Percentiles rank a stretch among this genome's conserved stretches.
These are phyloP conservation scores for Dipodomys merriami DNA, from an alignment of 2,113 vertebrate species.

Conservation along the genomic window DNA sequence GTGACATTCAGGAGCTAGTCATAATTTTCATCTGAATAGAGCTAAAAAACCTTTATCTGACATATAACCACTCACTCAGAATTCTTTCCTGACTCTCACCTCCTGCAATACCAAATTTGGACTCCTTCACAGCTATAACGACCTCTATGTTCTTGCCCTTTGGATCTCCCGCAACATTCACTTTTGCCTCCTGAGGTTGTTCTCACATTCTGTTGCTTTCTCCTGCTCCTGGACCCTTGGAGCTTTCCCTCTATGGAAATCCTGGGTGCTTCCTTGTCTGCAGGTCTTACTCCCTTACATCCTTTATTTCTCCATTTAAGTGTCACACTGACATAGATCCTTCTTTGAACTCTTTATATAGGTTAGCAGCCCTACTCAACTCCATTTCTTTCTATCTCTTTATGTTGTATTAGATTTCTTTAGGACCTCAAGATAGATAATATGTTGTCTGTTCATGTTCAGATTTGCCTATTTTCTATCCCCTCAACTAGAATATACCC, in stretches of 20 bases:
- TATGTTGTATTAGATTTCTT: slow-evolving; percentile 1
- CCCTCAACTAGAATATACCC: background rate
- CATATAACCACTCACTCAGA: background rate
- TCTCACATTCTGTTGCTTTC: background rate
- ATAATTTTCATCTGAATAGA: background rate
- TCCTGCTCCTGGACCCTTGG: background rate
- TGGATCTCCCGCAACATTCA: background rate
- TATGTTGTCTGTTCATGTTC: background rate
- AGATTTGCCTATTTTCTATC: background rate
- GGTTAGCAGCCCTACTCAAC: background rate
- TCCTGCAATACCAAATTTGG: background rate
- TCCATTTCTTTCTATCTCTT: background rate
- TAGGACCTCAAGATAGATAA: background rate
- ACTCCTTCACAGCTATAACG: background rate
- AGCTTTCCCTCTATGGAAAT: background rate
- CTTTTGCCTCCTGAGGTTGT: background rate
- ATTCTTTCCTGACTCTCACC: background rate
- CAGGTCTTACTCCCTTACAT: background rate
- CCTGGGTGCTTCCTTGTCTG: background rate
- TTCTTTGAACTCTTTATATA: background rate
- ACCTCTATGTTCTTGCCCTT: background rate
- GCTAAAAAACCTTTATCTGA: background rate
- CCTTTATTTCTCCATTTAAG: background rate
- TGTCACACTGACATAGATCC: background rate
- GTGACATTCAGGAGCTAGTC: no score